Evolutionary conservation across 2,888 invertebrate species (phyloP).

Genomic region (Aporophyla nigra): DNA sequence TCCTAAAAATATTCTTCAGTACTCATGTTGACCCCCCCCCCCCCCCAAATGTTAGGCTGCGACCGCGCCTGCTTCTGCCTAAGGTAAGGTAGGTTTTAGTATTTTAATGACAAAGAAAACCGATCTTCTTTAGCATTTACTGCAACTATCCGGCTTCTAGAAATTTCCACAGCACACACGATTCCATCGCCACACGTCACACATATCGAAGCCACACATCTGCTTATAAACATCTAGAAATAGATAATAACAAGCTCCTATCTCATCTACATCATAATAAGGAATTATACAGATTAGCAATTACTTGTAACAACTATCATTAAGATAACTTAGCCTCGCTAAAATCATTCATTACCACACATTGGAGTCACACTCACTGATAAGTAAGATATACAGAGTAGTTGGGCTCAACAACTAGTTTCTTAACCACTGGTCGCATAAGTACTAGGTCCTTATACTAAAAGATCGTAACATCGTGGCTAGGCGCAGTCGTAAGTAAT

Average conservation of each 20-base stretch:
- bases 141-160: background rate
- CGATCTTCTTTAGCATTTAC: too few relatives aligned
- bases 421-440: slow-evolving; percentile 11
- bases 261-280: slow-evolving; percentile 64
- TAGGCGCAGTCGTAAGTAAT: slow-evolving; percentile 62
- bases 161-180: slow-evolving; percentile 6
- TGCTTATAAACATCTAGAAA: slow-evolving; percentile 41
- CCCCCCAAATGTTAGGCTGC: too few relatives aligned
- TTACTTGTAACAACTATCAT: slow-evolving; percentile 55
- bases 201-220: slow-evolving; percentile 19
- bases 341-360: slow-evolving; percentile 65
- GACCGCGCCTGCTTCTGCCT: too few relatives aligned
- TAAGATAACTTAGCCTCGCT: slow-evolving; percentile 52
- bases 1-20: too few relatives aligned
- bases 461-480: slow-evolving; percentile 51
- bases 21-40: too few relatives aligned
- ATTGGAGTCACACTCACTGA: slow-evolving; percentile 53
- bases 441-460: slow-evolving; percentile 23
- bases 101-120: background rate
- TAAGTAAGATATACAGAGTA: slow-evolving; percentile 59
- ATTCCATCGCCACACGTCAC: background rate
- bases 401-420: slow-evolving; percentile 46
- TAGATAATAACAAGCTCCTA: slow-evolving; percentile 48
- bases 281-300: slow-evolving; percentile 55
- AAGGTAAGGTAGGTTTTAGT: background rate